Conservation (phyloP, 2,888 invertebrate species). For the Odontomyia ornata region DNA sequence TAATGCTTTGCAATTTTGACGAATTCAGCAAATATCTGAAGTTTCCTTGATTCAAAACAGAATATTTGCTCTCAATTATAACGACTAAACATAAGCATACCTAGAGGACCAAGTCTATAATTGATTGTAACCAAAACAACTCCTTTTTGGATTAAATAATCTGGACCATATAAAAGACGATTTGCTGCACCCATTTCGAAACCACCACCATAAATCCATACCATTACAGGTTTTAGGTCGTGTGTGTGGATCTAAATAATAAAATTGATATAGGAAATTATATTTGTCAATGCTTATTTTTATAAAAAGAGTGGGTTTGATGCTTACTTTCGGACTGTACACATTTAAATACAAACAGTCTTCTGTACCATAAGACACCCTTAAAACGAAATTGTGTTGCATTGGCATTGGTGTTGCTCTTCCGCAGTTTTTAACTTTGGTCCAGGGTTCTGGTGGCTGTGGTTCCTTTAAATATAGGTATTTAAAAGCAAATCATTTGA, state of each 20-base stretch:
- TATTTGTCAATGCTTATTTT: no score
- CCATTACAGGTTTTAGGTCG: constrained; percentile 60
- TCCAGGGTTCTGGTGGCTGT: constrained; percentile 62
- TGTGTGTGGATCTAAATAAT: background rate
- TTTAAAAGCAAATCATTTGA: background rate
- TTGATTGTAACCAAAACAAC: constrained; percentile 65
- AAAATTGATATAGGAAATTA: no score
- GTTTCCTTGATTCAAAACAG: no score
- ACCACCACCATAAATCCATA: constrained; percentile 67
- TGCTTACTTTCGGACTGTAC: constrained; percentile 59
- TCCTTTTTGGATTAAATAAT: constrained; percentile 65
- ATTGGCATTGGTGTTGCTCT: constrained; percentile 58
- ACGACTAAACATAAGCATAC: constrained; percentile 51
- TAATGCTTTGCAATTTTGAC: no score
- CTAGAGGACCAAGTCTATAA: constrained; percentile 65
- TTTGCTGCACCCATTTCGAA: constrained; percentile 65
- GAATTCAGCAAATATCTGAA: no score
- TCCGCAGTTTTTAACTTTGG: constrained; percentile 62
- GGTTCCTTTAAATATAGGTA: constrained; percentile 59
- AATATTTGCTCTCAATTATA: no score
- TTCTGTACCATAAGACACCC: constrained; percentile 65
- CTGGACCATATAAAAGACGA: constrained; percentile 63
- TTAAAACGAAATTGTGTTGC: constrained; percentile 59
- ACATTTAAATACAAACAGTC: constrained; percentile 68
- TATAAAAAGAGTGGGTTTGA: background rate